Evolutionary conservation across 1,140 invertebrate genomes (phyloP), one percentile per base, ranked within the genome.

Genomic region (Harpegnathos saltator): DNA sequence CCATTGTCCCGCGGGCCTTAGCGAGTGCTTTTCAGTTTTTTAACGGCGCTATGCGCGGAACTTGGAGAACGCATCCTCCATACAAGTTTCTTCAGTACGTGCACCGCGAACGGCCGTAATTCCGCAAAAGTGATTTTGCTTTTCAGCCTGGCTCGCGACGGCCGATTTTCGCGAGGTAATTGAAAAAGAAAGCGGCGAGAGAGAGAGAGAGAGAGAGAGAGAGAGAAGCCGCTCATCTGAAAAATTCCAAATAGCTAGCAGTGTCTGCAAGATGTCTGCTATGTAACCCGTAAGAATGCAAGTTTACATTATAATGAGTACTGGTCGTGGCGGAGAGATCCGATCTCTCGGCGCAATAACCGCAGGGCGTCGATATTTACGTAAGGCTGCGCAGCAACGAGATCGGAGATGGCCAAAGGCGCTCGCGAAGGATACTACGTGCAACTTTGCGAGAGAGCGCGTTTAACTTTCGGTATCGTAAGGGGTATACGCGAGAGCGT

Each of bases 21-120:
- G 62, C 81, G 74, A 90, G 82, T 89, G 87, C 86, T 89, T 90
- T 91, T 91, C 86, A 86, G 82, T 84, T 85, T 84, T 85, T 85
- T 58, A 85, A 78, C 68, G 54, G 68, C 83, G 61, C 54, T 86
- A 72, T 48, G 59, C 83, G 63, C 24, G 65, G 69, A 85, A 73
- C 72, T 75, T 52, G 48, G 54, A 62, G 68, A 85, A 80, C 77
- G 66, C 66, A 80, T 85, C 74, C 59, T 81, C 72, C 82, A 54
- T 54, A 50, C 65, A 26, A 68, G 65, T 15, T 72, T 17, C 50
- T 26, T 58, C n/a, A n/a, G n/a, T n/a, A n/a, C n/a, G n/a, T n/a
- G n/a, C n/a, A n/a, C 29, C 29, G 38, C 52, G 26, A 5, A 38
- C 29, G 26, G 15, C 19, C 29, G 29, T 38, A 56, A 33, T 58